phyloP scores from a whole-genome alignment of 2,113 vertebrate species.

The Paedocypris sp. region DNA sequence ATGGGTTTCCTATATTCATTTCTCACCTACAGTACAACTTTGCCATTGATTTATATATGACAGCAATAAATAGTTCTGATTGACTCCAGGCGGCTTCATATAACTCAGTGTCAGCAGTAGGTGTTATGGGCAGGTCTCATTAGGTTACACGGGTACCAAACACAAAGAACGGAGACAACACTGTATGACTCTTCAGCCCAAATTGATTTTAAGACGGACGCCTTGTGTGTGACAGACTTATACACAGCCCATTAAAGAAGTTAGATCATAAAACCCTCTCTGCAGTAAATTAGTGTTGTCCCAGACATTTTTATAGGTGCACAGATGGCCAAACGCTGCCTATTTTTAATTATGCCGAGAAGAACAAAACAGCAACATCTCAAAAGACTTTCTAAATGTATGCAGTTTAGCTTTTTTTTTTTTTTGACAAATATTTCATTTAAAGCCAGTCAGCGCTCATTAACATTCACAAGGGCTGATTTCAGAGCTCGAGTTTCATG shows the following conservation, averaged over 20 bases:
- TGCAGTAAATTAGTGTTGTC: constrained; percentile 37
- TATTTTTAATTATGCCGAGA: constrained; percentile 34
- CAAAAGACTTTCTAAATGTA: constrained; percentile 36
- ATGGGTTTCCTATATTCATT: too few relatives aligned
- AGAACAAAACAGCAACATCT: constrained; percentile 35
- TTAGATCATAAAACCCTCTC: constrained; percentile 29
- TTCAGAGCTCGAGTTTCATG: constrained; percentile 25
- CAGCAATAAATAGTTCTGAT: not conserved
- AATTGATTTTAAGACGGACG: not conserved
- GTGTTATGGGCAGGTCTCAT: not conserved
- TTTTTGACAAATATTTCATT: not conserved
- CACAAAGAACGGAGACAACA: not conserved
- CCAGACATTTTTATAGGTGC: constrained; percentile 41
- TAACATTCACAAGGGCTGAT: constrained; percentile 22
- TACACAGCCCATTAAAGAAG: constrained; percentile 25
- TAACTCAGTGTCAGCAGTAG: not conserved
- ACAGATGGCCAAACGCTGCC: constrained; percentile 52
- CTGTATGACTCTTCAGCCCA: not conserved
- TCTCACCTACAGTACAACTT: too few relatives aligned
- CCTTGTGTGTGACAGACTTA: constrained; percentile 27
- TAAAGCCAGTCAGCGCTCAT: constrained; percentile 28
- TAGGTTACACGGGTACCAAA: not conserved
- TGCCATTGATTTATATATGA: too few relatives aligned
- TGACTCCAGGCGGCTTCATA: too few relatives aligned
- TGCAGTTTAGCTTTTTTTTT: constrained; percentile 1